Base-by-base conservation (phyloP, 2,888 invertebrate genomes). In the Philereme vetulata region DNA sequence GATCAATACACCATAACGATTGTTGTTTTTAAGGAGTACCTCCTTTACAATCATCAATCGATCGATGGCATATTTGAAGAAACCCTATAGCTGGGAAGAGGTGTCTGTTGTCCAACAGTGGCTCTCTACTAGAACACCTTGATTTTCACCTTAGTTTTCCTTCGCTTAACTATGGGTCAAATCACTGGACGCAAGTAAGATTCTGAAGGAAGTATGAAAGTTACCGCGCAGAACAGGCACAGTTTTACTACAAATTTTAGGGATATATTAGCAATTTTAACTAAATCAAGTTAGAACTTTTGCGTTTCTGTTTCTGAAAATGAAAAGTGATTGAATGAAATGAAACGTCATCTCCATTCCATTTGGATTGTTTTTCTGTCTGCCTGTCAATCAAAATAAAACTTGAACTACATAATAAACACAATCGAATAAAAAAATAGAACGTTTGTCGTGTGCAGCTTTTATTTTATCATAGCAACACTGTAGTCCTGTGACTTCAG, bases 401-500 rank as follows among this genome's bases (percentile, higher is more conserved):
- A 2, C 21, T 21, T 21, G 21, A 36, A 36, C 35, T 7, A 36
- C 35, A 36, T 36, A 1, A 3, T 36, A 4, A 11, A 5, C 0
- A 44, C 44, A 5, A 44, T 5, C 10, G 4, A 44, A 9, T 4
- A 40, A 40, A 40, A 40, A 40, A 40, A 40, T 9, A 9, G n/a
- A 9, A 10, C n/a, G n/a, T 4, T n/a, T 10, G 4, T 10, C n/a
- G 10, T 42, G n/a, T 9, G 42, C 10, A 10, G 10, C 2, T n/a
- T 6, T 38, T 6, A 1, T 38, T 38, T 38, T 38, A 8, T 21
- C 1, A 45, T 45, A 32, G 45, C 60, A 60, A 60, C 60, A 51
- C 47, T 47, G 9, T 32, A 7, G 38, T 65, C 65, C 51, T 62
- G 53, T 65, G 65, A 65, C 60, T 42, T 10, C 4, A 42, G 9